Percentiles rank a stretch among this genome's conserved stretches.
Evolutionary conservation across 2,113 vertebrate species (phyloP).

Genomic region (Zosterops borbonicus): DNA sequence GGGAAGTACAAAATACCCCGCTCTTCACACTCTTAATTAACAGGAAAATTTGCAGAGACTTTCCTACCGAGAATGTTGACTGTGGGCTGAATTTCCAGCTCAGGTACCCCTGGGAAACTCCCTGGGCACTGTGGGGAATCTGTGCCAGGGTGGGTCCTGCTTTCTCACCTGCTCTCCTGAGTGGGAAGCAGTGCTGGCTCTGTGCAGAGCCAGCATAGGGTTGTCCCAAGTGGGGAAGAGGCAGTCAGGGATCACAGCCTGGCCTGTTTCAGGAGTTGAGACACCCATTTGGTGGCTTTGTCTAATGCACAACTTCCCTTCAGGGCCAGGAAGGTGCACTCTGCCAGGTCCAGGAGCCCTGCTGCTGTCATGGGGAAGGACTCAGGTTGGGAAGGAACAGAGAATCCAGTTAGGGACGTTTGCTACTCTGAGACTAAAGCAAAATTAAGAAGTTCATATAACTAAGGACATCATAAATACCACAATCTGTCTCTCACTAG

Average conservation of each 20-base stretch:
- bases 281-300: not conserved
- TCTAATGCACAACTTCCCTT: accelerated
- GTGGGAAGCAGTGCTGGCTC: not conserved
- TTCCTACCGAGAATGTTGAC: not conserved
- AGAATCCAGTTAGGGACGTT: not conserved
- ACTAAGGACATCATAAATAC: not conserved
- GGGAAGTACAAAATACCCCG: not conserved
- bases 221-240: not conserved
- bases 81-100: not conserved
- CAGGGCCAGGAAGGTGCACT: no score
- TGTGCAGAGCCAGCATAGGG: not conserved
- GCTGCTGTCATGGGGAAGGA: not conserved
- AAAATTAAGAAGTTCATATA: not conserved
- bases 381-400: not conserved
- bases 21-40: not conserved
- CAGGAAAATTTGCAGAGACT: not conserved
- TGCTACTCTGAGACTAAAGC: not conserved
- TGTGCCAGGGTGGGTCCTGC: accelerated
- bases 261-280: not conserved
- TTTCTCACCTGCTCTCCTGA: not conserved
- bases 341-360: not conserved
- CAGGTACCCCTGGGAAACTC: not conserved
- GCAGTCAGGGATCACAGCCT: not conserved
- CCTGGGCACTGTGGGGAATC: not conserved
- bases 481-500: not conserved